Percentiles rank a stretch among this genome's conserved stretches.
Evolutionary conservation across 2,113 vertebrate genomes (phyloP).

Genomic region (Xiphophorus couchianus): DNA sequence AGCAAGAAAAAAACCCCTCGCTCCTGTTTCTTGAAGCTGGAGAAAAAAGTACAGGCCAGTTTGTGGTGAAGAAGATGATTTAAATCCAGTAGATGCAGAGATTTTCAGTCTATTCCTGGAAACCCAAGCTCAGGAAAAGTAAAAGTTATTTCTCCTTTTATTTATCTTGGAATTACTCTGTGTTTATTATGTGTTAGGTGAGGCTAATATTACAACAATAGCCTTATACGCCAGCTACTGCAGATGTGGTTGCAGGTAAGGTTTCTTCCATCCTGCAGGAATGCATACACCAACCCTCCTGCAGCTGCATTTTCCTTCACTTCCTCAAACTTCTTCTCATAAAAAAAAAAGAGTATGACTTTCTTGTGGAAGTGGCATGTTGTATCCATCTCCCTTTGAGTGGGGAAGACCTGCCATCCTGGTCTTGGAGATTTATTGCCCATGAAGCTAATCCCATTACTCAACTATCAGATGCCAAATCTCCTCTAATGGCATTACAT

Average conservation of each 20-base stretch:
- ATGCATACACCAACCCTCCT: background rate
- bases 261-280: background rate
- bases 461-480: constrained; percentile 87
- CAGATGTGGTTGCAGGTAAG: background rate
- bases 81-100: constrained; percentile 14
- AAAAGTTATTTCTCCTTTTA: background rate
- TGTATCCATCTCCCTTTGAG: constrained; percentile 43
- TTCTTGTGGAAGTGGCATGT: constrained; percentile 2
- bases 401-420: constrained; percentile 58
- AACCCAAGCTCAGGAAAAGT: too few relatives aligned
- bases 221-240: constrained; percentile 6
- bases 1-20: constrained; percentile 19
- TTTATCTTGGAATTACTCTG: background rate
- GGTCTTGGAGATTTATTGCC: constrained; percentile 67
- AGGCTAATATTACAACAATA: constrained; percentile 34
- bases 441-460: constrained; percentile 82
- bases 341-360: constrained; percentile 19
- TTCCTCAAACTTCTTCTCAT: background rate
- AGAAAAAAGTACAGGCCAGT: constrained; percentile 11
- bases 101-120: background rate
- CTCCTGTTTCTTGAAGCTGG: constrained; percentile 6
- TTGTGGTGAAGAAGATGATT: constrained; percentile 28
- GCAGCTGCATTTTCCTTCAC: background rate
- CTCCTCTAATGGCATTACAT: constrained; percentile 83
- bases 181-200: background rate